These are phyloP conservation scores for Notodonta ziczac DNA, from an alignment of 2,888 invertebrate species.

Conservation along the genomic window DNA sequence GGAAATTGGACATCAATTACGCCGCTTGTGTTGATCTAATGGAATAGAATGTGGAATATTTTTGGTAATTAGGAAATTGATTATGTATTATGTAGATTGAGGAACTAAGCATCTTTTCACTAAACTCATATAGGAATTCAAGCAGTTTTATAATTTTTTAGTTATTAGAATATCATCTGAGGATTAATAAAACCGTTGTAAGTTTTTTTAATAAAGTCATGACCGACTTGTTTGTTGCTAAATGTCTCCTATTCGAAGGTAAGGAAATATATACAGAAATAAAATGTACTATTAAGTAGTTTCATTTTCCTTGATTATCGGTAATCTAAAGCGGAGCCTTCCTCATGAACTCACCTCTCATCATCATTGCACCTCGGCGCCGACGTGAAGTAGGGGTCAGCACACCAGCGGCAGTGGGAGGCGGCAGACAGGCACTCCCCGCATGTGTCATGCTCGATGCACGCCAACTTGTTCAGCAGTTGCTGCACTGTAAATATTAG, in stretches of 20 bases:
- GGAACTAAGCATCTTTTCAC: not conserved
- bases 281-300: no score
- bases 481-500: not conserved
- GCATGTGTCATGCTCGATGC: slow-evolving; percentile 73
- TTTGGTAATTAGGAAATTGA: slow-evolving; percentile 14
- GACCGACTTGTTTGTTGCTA: no score
- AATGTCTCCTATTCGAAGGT: no score
- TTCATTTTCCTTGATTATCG: no score
- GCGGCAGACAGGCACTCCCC: slow-evolving; percentile 73
- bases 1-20: slow-evolving; percentile 18
- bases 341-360: slow-evolving; percentile 54
- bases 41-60: slow-evolving; percentile 11
- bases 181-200: no score
- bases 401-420: slow-evolving; percentile 78
- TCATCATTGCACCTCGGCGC: slow-evolving; percentile 74
- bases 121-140: no score
- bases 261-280: no score
- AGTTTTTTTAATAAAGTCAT: no score
- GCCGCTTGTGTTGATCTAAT: slow-evolving; percentile 4
- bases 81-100: not conserved
- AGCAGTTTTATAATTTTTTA: no score
- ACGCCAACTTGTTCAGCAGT: slow-evolving; percentile 68
- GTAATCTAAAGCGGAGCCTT: no score
- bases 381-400: slow-evolving; percentile 70
- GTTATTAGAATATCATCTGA: no score